Percentiles rank a stretch among this genome's conserved stretches.
Conservation (phyloP, 2,888 invertebrate genomes). For the Troglohyphantes excavatus region DNA sequence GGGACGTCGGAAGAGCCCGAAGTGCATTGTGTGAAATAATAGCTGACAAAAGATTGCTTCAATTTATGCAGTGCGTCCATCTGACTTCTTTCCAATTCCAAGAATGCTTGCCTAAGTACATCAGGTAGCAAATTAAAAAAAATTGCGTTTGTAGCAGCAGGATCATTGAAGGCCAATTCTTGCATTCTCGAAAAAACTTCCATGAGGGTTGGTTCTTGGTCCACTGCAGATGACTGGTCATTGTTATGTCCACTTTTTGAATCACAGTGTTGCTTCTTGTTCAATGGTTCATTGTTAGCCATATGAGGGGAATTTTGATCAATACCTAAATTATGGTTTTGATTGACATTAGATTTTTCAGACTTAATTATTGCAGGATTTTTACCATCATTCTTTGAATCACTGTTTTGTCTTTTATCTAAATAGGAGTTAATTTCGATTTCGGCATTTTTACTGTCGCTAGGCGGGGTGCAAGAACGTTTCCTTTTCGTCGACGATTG, state of each 20-base stretch:
- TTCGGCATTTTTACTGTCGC: background rate
- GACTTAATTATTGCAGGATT: background rate
- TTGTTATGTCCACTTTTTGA: background rate
- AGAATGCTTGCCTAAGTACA: slow-evolving; percentile 4
- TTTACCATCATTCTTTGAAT: background rate
- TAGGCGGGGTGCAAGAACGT: background rate
- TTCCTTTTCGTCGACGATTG: background rate
- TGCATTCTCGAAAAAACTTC: background rate
- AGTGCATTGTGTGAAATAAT: slow-evolving; percentile 7
- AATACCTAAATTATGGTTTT: background rate
- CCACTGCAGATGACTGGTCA: background rate
- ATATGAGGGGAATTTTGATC: background rate
- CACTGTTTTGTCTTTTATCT: background rate
- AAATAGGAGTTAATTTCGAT: background rate
- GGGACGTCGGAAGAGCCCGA: background rate
- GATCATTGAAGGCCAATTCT: background rate
- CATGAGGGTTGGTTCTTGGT: background rate
- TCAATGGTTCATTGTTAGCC: background rate
- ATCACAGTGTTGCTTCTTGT: background rate
- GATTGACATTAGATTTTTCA: background rate
- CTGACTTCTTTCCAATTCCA: slow-evolving; percentile 22
- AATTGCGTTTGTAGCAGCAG: background rate
- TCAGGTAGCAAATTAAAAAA: slow-evolving; percentile 34
- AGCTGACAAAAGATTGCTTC: slow-evolving; percentile 42
- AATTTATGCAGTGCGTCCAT: slow-evolving; percentile 19